phyloP scores from a whole-genome alignment of 2,113 vertebrate species.

The Pogona vitticeps region DNA sequence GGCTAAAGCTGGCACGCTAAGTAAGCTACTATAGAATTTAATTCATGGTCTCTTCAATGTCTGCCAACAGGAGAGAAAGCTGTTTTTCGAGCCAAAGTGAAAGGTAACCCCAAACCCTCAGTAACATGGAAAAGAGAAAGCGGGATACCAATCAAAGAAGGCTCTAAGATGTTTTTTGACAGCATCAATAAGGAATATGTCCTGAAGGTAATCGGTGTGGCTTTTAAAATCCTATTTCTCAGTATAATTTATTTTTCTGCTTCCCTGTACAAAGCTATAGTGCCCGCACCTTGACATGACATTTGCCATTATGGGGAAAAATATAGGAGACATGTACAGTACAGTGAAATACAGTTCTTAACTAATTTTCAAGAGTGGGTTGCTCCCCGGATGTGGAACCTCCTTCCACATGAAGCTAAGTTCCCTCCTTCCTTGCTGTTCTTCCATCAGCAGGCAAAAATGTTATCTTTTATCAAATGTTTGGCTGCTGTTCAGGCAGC shows the following conservation, averaged over 20 bases:
- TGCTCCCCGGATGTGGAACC: no score
- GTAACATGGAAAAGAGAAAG: slow-evolving; percentile 66
- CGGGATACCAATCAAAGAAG: slow-evolving; percentile 57
- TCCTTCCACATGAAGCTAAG: no score
- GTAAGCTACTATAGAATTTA: background rate
- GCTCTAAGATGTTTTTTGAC: slow-evolving; percentile 64
- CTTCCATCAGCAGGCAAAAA: no score
- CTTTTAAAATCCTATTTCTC: background rate
- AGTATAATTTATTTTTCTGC: background rate
- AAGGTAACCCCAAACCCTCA: slow-evolving; percentile 66
- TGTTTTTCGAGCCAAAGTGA: slow-evolving; percentile 66
- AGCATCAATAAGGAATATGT: slow-evolving; percentile 69
- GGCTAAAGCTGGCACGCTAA: background rate
- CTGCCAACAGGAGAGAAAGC: slow-evolving; percentile 51
- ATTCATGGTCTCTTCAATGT: background rate
- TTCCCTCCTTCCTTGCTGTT: no score
- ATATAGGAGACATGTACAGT: no score
- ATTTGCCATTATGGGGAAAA: no score
- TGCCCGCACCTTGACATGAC: accelerated
- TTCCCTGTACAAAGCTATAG: background rate
- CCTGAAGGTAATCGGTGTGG: slow-evolving; percentile 67
- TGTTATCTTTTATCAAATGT: no score
- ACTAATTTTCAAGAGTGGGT: no score
- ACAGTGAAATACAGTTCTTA: no score
- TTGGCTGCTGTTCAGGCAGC: no score